These are phyloP conservation scores for Charadrius vociferus DNA, from an alignment of 2,113 vertebrate genomes.

Conservation along the genomic window DNA sequence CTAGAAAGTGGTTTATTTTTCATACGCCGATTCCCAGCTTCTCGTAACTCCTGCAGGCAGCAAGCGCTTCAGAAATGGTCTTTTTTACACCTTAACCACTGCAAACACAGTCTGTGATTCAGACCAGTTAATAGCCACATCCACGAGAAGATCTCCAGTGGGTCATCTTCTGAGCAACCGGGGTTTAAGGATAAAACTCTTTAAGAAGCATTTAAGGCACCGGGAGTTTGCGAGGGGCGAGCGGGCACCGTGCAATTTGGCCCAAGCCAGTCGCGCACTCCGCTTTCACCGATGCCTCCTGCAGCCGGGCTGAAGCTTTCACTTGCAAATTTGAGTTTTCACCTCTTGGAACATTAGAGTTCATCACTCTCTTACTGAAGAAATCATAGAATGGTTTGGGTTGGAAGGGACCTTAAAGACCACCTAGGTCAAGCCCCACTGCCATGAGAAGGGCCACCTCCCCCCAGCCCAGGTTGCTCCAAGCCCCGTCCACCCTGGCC, in stretches of 20 bases:
- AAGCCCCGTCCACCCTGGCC: no score
- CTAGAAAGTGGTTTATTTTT: accelerated
- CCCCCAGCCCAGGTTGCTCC: no score
- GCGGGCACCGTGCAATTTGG: accelerated
- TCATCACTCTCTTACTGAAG: neutral
- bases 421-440: no score
- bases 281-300: neutral
- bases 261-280: neutral
- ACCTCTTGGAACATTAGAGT: neutral
- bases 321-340: neutral
- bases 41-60: neutral
- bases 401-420: no score
- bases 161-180: neutral
- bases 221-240: neutral
- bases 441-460: no score
- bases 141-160: accelerated
- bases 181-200: neutral
- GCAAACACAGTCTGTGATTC: accelerated
- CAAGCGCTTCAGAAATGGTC: accelerated
- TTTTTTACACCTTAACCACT: neutral
- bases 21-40: neutral
- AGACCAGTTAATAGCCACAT: accelerated
- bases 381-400: neutral
- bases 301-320: neutral
- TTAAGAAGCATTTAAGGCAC: neutral